A percentile compares a stretch with the other conserved stretches of the same genome.
Evolutionary conservation across 2,113 vertebrate genomes (phyloP).

Genomic region (Pteropus alecto): DNA sequence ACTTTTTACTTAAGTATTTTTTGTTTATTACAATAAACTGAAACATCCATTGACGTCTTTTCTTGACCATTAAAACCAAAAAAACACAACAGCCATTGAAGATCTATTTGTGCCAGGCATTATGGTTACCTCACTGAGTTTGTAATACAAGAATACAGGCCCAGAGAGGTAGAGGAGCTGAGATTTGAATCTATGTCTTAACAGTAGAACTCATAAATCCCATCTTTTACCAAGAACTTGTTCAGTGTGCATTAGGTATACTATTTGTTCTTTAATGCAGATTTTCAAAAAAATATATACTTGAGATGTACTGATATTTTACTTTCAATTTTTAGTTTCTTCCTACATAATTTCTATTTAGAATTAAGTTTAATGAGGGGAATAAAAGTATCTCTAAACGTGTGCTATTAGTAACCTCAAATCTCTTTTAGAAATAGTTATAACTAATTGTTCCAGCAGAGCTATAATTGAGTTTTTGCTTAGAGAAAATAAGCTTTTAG

Average conservation of each 20-base stretch:
- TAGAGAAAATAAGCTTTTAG: neutral
- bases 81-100: neutral
- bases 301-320: neutral
- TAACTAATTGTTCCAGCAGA: neutral
- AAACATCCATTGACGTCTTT: neutral
- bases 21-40: neutral
- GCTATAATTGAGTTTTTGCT: conserved; percentile 15
- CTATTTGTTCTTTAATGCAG: neutral
- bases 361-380: conserved; percentile 7
- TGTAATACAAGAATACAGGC: neutral
- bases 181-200: neutral
- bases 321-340: neutral
- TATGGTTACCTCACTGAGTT: neutral
- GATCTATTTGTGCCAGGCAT: neutral
- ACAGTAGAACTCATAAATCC: neutral
- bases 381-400: neutral
- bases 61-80: neutral
- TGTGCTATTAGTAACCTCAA: neutral
- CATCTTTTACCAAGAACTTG: neutral
- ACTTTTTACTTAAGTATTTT: neutral
- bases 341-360: conserved; percentile 19
- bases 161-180: neutral
- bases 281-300: neutral
- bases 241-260: neutral
- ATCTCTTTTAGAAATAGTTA: conserved; percentile 7